phyloP scores from a whole-genome alignment of 2,113 vertebrate genomes.

The Piaya cayana region DNA sequence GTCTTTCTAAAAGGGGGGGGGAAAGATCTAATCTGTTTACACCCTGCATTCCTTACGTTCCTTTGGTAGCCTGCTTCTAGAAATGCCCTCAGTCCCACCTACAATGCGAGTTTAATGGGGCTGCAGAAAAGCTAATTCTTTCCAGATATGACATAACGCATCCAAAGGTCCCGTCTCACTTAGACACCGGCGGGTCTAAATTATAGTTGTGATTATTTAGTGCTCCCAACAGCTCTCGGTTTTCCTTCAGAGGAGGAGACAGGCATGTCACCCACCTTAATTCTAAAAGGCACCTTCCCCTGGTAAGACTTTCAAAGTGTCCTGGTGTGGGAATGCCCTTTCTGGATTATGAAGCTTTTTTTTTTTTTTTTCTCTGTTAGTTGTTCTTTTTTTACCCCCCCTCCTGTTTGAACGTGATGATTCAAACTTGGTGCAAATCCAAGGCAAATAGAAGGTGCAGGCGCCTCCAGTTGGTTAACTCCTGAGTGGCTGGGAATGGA shows the following conservation, averaged over 20 bases:
- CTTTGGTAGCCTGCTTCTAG: neutral
- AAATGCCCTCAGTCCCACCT: neutral
- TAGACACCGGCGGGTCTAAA: neutral
- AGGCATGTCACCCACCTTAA: neutral
- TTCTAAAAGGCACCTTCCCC: neutral
- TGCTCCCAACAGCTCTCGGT: neutral
- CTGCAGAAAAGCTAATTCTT: neutral
- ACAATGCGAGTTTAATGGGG: neutral
- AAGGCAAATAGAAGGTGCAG: slow-evolving; percentile 48
- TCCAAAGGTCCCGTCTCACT: neutral
- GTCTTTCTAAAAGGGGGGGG: neutral
- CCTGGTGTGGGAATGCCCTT: neutral
- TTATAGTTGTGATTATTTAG: neutral
- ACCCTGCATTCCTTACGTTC: slow-evolving; percentile 21
- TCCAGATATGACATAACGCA: neutral
- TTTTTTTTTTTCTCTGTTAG: neutral
- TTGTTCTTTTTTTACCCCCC: fast-evolving
- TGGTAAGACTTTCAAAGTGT: neutral
- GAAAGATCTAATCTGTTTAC: neutral
- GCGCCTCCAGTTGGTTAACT: neutral
- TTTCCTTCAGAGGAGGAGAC: neutral
- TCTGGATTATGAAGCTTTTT: neutral
- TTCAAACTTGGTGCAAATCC: slow-evolving; percentile 47
- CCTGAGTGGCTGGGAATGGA: neutral
- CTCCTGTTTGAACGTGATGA: slow-evolving; percentile 40